A percentile compares a stretch with the other conserved stretches of the same genome.
These are phyloP conservation scores for Entomyzon cyanotis DNA, from an alignment of 2,113 vertebrate genomes.

Conservation along the genomic window DNA sequence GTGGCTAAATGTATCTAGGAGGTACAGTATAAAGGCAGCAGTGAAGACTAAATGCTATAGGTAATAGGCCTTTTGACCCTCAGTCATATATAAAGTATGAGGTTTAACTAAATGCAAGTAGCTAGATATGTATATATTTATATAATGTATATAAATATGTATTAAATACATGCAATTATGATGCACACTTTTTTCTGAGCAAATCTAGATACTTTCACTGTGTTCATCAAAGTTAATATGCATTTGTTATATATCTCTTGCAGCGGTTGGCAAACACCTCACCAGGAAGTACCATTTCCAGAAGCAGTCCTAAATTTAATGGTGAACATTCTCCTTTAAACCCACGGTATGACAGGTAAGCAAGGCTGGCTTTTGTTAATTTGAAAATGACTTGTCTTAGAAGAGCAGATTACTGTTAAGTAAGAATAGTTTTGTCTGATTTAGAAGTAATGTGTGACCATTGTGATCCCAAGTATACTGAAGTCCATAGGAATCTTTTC, in stretches of 20 bases:
- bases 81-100: neutral
- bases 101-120: neutral
- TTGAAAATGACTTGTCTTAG: neutral
- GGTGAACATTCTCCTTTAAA: conserved; percentile 76
- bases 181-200: neutral
- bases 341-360: conserved; percentile 84
- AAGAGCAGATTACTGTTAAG: neutral
- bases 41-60: neutral
- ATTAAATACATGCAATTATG: neutral
- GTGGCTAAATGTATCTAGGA: neutral
- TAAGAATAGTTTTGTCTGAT: neutral
- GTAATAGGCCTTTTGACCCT: neutral
- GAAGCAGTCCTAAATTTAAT: conserved; percentile 80
- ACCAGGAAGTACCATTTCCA: conserved; percentile 77
- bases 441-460: neutral
- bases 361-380: neutral
- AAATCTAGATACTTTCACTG: neutral
- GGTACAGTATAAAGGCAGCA: neutral
- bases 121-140: neutral
- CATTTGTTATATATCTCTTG: conserved; percentile 29
- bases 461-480: neutral
- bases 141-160: neutral
- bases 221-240: neutral
- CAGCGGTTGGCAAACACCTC: conserved; percentile 80
- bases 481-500: neutral